Conservation (phyloP, 2,113 vertebrate species). For the Gnathonemus echidnorhynchus region DNA sequence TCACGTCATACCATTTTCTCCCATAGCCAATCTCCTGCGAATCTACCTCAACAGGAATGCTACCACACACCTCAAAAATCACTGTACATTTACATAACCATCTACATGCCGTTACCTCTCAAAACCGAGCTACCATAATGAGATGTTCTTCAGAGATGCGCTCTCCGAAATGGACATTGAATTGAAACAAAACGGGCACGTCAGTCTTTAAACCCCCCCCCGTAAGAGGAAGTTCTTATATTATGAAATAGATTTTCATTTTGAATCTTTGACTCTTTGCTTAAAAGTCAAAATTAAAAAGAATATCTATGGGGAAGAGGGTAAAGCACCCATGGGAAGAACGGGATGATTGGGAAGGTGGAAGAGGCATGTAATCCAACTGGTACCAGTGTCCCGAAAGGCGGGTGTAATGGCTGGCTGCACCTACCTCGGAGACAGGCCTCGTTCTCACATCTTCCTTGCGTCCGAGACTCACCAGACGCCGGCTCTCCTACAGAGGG, state of each 20-base stretch:
- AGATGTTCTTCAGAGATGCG: not conserved
- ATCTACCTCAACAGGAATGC: not conserved
- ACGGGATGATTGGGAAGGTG: not conserved
- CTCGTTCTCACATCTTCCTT: not conserved
- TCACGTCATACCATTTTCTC: not conserved
- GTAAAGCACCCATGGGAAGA: not conserved
- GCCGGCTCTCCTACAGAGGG: not conserved
- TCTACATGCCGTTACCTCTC: not conserved
- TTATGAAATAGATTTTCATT: constrained; percentile 1
- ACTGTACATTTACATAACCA: not conserved
- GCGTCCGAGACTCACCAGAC: not conserved
- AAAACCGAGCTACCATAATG: not conserved
- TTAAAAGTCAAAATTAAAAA: not conserved
- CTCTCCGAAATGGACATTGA: not conserved
- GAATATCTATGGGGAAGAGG: not conserved
- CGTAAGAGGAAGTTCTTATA: not conserved
- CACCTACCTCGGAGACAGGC: not conserved
- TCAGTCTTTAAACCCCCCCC: not conserved
- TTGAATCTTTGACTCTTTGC: not conserved
- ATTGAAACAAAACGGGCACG: not conserved
- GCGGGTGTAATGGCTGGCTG: not conserved
- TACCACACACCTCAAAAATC: not conserved
- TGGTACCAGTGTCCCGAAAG: not conserved
- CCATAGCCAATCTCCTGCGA: not conserved
- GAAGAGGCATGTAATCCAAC: not conserved